These are phyloP conservation scores for Hippocampus kuda DNA, from an alignment of 2,797 vertebrate species.

Conservation along the genomic window DNA sequence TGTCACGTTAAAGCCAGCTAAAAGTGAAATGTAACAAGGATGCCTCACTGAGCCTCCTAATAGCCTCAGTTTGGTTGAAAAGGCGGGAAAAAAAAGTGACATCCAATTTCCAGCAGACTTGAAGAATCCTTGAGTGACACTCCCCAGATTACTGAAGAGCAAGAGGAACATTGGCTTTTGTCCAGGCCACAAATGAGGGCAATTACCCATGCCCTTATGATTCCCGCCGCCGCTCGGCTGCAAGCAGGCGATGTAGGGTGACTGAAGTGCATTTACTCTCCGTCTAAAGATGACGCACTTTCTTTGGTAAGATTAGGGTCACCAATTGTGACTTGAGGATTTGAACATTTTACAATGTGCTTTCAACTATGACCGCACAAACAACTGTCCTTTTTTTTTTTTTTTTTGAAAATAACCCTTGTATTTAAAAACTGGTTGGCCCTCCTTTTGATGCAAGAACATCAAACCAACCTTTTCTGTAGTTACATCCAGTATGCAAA, in stretches of 20 bases:
- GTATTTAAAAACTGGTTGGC: no score
- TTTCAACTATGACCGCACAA: neutral
- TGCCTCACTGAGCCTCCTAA: conserved; percentile 14
- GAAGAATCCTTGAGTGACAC: conserved; percentile 58
- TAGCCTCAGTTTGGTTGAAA: conserved; percentile 40
- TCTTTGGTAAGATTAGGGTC: conserved; percentile 16
- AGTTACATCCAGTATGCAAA: no score
- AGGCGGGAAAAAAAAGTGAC: conserved; percentile 18
- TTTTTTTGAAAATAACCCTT: no score
- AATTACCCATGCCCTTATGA: conserved; percentile 44
- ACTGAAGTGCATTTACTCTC: conserved; percentile 35
- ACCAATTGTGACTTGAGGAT: conserved; percentile 11
- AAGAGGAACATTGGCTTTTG: conserved; percentile 60
- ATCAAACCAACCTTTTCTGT: no score
- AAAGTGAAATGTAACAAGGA: conserved; percentile 1
- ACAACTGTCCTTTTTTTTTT: no score
- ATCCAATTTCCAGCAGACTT: conserved; percentile 46
- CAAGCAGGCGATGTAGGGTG: conserved; percentile 32
- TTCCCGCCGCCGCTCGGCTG: conserved; percentile 26
- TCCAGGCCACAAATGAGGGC: conserved; percentile 49
- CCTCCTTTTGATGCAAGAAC: no score
- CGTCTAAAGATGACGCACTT: conserved; percentile 23
- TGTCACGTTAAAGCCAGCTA: neutral
- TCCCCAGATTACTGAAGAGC: conserved; percentile 47
- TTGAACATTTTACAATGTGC: conserved; percentile 5